Percentiles rank a stretch among this genome's conserved stretches.
These are phyloP conservation scores for Doris montereyensis DNA, from an alignment of 2,888 invertebrate genomes.

Conservation along the genomic window DNA sequence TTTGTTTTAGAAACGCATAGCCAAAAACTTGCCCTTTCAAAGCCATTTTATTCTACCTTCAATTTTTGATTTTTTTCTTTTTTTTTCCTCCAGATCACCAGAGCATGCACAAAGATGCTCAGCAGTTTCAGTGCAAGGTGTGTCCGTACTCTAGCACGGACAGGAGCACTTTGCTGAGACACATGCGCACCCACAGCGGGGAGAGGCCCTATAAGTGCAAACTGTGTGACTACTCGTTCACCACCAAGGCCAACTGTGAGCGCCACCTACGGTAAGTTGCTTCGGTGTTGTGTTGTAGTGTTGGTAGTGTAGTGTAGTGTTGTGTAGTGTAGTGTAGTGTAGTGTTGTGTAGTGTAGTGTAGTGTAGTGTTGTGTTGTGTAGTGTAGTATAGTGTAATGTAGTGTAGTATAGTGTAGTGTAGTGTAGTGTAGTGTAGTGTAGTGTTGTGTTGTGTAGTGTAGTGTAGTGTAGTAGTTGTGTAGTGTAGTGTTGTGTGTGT, in stretches of 20 bases:
- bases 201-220: constrained; percentile 95
- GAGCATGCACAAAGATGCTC: constrained; percentile 82
- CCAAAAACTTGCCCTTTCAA: too few relatives aligned
- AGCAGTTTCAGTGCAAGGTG: constrained; percentile 92
- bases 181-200: constrained; percentile 94
- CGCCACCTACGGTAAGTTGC: constrained; percentile 82
- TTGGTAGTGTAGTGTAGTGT: neutral
- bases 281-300: constrained; percentile 9
- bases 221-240: constrained; percentile 96
- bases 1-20: too few relatives aligned
- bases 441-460: too few relatives aligned
- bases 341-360: neutral
- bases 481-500: too few relatives aligned
- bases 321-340: neutral
- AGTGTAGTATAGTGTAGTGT: too few relatives aligned
- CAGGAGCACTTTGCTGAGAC: constrained; percentile 91
- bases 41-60: too few relatives aligned
- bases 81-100: constrained; percentile 62
- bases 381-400: neutral
- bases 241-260: constrained; percentile 97
- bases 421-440: too few relatives aligned
- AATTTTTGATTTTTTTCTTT: too few relatives aligned
- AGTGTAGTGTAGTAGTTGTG: too few relatives aligned
- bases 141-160: constrained; percentile 91
- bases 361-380: neutral